Conservation (phyloP, 2,113 vertebrate genomes). For the Cariama cristata region DNA sequence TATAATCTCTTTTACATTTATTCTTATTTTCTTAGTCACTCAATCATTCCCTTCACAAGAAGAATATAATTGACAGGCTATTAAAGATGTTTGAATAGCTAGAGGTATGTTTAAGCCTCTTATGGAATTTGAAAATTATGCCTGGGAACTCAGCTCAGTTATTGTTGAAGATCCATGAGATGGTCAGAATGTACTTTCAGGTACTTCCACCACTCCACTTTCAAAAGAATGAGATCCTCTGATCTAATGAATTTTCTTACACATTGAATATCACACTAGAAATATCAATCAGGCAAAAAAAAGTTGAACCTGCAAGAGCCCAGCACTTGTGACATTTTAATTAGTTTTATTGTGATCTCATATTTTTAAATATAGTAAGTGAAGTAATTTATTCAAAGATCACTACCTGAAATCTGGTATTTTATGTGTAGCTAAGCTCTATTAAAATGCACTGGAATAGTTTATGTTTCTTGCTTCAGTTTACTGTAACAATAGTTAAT, state of each 20-base stretch:
- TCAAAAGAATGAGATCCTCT: background rate
- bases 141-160: background rate
- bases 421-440: background rate
- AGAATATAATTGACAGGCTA: background rate
- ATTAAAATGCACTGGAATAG: background rate
- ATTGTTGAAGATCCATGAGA: background rate
- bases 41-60: background rate
- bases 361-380: background rate
- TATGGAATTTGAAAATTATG: background rate
- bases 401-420: background rate
- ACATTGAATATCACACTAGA: background rate
- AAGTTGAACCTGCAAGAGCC: background rate
- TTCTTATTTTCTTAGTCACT: background rate
- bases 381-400: background rate
- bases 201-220: background rate
- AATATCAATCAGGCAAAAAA: background rate
- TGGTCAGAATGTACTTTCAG: background rate
- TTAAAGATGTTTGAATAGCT: background rate
- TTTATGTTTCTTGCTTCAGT: background rate
- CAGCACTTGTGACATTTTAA: background rate
- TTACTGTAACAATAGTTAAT: background rate
- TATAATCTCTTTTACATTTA: background rate
- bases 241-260: background rate
- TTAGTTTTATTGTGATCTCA: background rate
- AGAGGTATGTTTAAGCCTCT: accelerated